Percentiles rank a stretch among this genome's conserved stretches.
Conservation (phyloP, 1,140 invertebrate genomes). For the Saxidomus purpurata region DNA sequence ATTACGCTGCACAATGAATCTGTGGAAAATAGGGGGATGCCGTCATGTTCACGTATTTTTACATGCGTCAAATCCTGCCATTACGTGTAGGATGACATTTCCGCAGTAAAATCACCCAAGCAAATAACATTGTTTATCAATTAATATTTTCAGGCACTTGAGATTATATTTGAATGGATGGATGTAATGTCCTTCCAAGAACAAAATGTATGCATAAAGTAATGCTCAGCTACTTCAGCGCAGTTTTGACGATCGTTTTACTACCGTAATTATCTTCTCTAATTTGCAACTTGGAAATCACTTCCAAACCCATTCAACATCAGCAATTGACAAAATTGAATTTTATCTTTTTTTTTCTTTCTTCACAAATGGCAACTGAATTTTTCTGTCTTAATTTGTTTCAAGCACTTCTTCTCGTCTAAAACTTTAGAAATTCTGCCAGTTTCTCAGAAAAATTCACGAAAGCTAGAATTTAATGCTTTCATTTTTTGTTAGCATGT, state of each 20-base stretch:
- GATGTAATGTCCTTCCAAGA: too few species aligned
- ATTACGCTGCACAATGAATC: slow-evolving; percentile 19
- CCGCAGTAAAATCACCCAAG: not conserved
- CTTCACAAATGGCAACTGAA: not conserved
- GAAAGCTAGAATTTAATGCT: too few species aligned
- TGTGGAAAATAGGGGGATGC: not conserved
- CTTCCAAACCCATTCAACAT: not conserved
- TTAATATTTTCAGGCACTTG: not conserved
- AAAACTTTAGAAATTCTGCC: not conserved
- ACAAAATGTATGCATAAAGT: not conserved
- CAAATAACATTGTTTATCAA: slow-evolving; percentile 35
- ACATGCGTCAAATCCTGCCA: not conserved
- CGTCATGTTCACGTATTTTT: not conserved
- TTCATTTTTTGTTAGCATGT: too few species aligned
- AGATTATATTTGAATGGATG: not conserved
- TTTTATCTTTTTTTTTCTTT: not conserved
- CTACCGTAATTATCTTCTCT: too few species aligned
- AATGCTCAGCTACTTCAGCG: not conserved
- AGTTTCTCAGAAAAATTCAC: not conserved
- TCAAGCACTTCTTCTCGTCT: not conserved
- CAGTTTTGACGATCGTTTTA: not conserved
- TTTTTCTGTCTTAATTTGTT: not conserved
- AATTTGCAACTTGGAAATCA: not conserved
- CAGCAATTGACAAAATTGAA: not conserved
- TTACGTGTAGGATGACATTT: slow-evolving; percentile 7